Percentiles rank a stretch among this genome's conserved stretches.
Evolutionary conservation across 2,888 invertebrate species (phyloP).

Genomic region (Odontocerum albicorne): DNA sequence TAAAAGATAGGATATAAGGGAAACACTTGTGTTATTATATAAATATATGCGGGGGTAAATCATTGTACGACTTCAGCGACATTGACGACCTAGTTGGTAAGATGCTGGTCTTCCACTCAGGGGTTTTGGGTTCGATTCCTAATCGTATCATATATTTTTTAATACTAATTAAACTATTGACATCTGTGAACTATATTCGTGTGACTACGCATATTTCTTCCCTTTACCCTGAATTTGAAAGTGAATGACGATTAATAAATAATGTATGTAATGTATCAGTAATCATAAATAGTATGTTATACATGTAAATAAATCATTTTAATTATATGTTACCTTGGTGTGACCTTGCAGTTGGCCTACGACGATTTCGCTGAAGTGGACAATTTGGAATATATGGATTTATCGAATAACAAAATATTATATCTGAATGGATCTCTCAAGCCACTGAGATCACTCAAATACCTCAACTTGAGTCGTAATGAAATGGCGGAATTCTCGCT

Average conservation of each 20-base stretch:
- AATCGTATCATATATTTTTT: too few species aligned
- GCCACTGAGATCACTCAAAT: conserved; percentile 66
- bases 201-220: neutral
- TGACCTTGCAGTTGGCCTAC: conserved; percentile 59
- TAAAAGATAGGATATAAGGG: too few species aligned
- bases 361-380: conserved; percentile 77
- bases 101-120: too few species aligned
- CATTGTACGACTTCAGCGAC: too few species aligned
- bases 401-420: conserved; percentile 72
- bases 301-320: too few species aligned
- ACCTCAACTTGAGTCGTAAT: conserved; percentile 77
- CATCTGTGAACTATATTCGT: neutral
- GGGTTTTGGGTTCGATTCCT: too few species aligned
- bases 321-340: neutral
- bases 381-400: conserved; percentile 67
- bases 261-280: neutral
- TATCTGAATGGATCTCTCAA: conserved; percentile 73
- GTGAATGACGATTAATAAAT: neutral
- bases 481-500: conserved; percentile 75
- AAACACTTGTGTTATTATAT: too few species aligned
- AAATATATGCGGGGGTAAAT: too few species aligned
- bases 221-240: conserved; percentile 31
- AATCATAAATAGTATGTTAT: neutral
- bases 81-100: too few species aligned
- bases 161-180: too few species aligned